A percentile compares a stretch with the other conserved stretches of the same genome.
These are phyloP conservation scores for Acromyrmex echinatior DNA, from an alignment of 1,140 invertebrate genomes.

Conservation along the genomic window DNA sequence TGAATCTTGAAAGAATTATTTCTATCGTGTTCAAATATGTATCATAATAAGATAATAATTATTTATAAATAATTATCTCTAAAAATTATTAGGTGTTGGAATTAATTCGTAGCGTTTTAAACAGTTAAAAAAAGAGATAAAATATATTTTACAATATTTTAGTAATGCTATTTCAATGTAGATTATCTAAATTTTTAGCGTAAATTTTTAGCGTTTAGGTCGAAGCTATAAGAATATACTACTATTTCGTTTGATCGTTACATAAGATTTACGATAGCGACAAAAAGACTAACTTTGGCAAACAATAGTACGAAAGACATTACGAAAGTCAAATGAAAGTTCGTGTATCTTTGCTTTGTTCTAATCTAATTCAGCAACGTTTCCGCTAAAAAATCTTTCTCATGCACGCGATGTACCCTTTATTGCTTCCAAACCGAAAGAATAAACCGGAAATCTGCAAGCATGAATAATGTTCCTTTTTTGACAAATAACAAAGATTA, in stretches of 20 bases:
- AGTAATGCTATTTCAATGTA: not conserved
- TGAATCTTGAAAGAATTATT: not conserved
- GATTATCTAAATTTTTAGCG: not conserved
- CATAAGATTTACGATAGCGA: constrained; percentile 51
- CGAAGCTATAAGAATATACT: constrained; percentile 8
- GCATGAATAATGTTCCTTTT: not conserved
- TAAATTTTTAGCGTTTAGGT: not conserved
- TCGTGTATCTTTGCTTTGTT: constrained; percentile 52
- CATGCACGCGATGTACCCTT: constrained; percentile 7
- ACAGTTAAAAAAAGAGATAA: not conserved
- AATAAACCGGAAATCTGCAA: constrained; percentile 31
- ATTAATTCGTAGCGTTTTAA: no score
- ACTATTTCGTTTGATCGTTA: constrained; percentile 49
- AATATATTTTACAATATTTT: not conserved
- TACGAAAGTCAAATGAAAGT: constrained; percentile 75
- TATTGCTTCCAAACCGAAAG: not conserved
- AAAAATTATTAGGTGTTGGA: no score
- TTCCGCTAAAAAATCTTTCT: constrained; percentile 48
- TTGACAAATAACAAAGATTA: not conserved
- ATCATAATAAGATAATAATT: not conserved
- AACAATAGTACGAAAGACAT: constrained; percentile 68
- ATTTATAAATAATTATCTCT: not conserved
- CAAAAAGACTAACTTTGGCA: constrained; percentile 56
- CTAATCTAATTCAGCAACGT: constrained; percentile 36
- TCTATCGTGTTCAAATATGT: not conserved